These are phyloP conservation scores for Spisula solida DNA, from an alignment of 2,888 invertebrate species.

Conservation along the genomic window DNA sequence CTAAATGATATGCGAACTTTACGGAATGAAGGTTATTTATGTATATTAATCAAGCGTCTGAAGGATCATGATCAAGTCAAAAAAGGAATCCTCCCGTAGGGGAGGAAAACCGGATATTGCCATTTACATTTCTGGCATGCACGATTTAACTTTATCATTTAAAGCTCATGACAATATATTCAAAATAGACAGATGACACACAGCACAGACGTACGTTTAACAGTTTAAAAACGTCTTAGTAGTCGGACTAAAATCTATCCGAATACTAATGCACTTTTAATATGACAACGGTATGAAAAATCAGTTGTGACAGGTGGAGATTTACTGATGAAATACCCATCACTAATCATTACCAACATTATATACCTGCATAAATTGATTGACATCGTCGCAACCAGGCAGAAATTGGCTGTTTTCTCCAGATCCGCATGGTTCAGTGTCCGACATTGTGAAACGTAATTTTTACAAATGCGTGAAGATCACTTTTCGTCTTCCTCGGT, in stretches of 20 bases:
- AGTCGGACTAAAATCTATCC: neutral
- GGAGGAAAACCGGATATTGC: no score
- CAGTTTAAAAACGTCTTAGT: no score
- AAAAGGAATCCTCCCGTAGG: no score
- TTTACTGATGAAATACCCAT: neutral
- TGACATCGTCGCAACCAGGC: constrained; percentile 61
- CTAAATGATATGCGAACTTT: no score
- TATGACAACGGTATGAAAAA: neutral
- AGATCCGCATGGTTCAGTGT: constrained; percentile 58
- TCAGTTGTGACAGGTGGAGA: neutral
- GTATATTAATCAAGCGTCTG: no score
- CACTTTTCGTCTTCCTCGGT: neutral
- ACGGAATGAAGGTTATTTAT: no score
- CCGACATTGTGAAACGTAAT: constrained; percentile 37
- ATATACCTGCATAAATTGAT: constrained; percentile 67
- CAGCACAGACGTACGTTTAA: no score
- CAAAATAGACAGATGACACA: no score
- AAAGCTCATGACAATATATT: no score
- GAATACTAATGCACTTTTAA: neutral
- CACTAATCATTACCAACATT: neutral
- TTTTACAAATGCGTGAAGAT: neutral
- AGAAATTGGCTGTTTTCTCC: constrained; percentile 55
- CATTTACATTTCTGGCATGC: no score
- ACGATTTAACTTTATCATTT: no score
- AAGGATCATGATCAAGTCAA: no score